Evolutionary conservation across 2,113 vertebrate species (phyloP), one percentile per base, ranked within the genome.

Genomic region (Naja naja): DNA sequence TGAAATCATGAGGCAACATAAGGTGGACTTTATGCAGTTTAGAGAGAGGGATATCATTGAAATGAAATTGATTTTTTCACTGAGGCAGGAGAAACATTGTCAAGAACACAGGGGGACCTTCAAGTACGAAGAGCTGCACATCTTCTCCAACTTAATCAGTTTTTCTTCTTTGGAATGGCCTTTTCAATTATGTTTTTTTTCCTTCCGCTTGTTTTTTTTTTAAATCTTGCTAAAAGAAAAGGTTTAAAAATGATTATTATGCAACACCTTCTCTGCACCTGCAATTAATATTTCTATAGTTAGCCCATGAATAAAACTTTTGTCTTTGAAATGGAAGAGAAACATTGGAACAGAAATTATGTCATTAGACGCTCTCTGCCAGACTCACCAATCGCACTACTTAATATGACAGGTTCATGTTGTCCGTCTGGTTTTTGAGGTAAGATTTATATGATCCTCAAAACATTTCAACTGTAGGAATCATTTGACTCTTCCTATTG

Each of bases 121-220:
- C n/a, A n/a, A n/a, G n/a, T n/a, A n/a, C n/a, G n/a, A n/a, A 18
- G 87, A 92, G 90, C 45, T 89, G 81, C 0, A 8, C 94, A 94
- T 87, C 90, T 93, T 93, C 88, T 95, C 45, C 47, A 56, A 34
- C 4, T 25, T 52, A 58, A 60, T 43, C 81, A 16, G 14, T 12
- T 86, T 52, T 53, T 45, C n/a, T 25, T n/a, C 87, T 74, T 74
- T 90, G 56, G 56, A 58, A 74, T 92, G 81, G n/a, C 25, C 56
- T 91, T 94, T 94, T 95, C 94, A 85, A 93, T 94, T 88, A 43
- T 56, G 89, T 5, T 91, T 90, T 92, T 96, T 95, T 91, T 49
- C 47, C 96, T 97, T 94, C n/a, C 93, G 64, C 87, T 34, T 58
- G 90, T 64, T 93, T 91, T 91, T 92, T 92, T 81, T 49, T 10